phyloP scores from a whole-genome alignment of 2,888 invertebrate species.

The Latrodectus elegans region DNA sequence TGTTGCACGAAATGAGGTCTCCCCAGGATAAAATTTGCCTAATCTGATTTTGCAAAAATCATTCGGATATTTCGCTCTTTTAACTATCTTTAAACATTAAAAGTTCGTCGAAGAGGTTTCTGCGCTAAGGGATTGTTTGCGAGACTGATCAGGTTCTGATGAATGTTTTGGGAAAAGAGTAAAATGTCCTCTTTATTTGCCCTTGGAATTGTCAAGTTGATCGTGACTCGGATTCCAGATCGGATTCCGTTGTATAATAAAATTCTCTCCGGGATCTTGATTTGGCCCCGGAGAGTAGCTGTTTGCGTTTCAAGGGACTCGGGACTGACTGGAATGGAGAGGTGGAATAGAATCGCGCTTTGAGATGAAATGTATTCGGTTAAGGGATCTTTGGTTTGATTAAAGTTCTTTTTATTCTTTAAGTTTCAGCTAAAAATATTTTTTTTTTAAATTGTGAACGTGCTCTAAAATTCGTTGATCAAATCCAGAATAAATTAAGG shows the following conservation, averaged over 20 bases:
- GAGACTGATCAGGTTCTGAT: neutral
- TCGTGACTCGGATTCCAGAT: constrained; percentile 15
- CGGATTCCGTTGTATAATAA: constrained; percentile 18
- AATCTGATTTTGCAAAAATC: constrained; percentile 2
- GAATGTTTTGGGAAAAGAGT: neutral
- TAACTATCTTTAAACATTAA: neutral
- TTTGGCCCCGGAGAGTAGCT: neutral
- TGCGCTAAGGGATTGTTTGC: neutral
- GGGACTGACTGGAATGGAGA: neutral
- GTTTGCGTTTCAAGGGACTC: neutral
- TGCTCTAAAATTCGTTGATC: too few species aligned
- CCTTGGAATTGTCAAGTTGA: neutral
- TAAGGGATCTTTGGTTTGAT: too few species aligned
- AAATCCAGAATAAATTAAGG: too few species aligned
- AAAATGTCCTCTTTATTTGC: neutral
- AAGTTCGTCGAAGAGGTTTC: neutral
- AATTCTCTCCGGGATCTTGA: neutral
- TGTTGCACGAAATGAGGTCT: neutral
- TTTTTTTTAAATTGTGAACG: too few species aligned
- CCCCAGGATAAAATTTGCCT: neutral
- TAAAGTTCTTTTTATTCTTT: too few species aligned
- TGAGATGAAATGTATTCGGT: too few species aligned
- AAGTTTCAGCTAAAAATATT: too few species aligned
- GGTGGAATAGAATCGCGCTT: too few species aligned
- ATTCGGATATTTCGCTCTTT: neutral